Evolutionary conservation across 1,140 invertebrate species (phyloP).

Genomic region (Stratiolaelaps scimitus): DNA sequence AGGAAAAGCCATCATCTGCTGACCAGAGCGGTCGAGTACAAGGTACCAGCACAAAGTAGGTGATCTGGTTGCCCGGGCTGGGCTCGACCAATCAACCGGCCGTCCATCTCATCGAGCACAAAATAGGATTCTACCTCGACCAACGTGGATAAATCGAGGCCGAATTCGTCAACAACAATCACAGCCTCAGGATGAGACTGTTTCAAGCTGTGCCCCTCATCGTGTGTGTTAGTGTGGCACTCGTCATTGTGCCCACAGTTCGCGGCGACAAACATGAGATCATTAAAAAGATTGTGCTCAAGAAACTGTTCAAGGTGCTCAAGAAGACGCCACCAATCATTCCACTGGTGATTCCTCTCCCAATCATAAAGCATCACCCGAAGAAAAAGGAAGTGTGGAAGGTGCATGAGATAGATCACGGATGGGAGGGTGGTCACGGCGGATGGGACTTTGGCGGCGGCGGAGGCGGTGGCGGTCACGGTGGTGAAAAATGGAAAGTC

Average conservation of each 20-base stretch:
- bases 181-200: neutral
- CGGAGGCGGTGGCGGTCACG: conserved; percentile 9
- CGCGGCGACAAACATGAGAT: conserved; percentile 20
- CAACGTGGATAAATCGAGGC: too few species aligned
- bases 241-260: neutral
- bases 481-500: conserved; percentile 24
- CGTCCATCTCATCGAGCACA: too few species aligned
- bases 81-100: too few species aligned
- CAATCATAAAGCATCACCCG: neutral
- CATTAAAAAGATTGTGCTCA: conserved; percentile 25
- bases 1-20: too few species aligned
- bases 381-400: conserved; percentile 25
- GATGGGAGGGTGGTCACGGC: conserved; percentile 11
- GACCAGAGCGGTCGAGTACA: too few species aligned
- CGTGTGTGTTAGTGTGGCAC: conserved; percentile 10
- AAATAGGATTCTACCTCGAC: too few species aligned
- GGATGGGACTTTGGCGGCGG: neutral
- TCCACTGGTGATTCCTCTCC: conserved; percentile 24
- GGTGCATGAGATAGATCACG: conserved; percentile 25
- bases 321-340: conserved; percentile 24
- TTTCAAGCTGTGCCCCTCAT: conserved; percentile 19
- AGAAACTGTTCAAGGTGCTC: conserved; percentile 21
- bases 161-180: too few species aligned
- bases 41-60: too few species aligned
- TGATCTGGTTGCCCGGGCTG: too few species aligned